These are phyloP conservation scores for Hoplodrina blanda DNA, from an alignment of 2,888 invertebrate genomes.

Conservation along the genomic window DNA sequence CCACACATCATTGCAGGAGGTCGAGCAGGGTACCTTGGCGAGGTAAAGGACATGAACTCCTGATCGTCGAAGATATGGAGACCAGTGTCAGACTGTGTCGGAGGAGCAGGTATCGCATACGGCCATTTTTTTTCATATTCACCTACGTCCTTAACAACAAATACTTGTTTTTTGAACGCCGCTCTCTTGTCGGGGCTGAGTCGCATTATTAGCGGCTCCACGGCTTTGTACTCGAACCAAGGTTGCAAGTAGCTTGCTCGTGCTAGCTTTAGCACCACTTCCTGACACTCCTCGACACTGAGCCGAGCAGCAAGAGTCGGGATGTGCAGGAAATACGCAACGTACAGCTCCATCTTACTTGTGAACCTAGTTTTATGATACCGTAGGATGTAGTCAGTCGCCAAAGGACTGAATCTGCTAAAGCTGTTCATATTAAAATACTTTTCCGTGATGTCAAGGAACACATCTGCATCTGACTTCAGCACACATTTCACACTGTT, in stretches of 20 bases:
- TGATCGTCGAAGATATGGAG: conserved; percentile 59
- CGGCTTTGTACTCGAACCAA: conserved; percentile 74
- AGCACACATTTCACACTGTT: conserved; percentile 71
- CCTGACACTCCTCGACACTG: conserved; percentile 71
- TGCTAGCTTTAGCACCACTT: conserved; percentile 70
- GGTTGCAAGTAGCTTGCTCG: conserved; percentile 70
- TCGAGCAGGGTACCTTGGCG: neutral
- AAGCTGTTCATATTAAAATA: conserved; percentile 65
- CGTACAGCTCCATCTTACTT: conserved; percentile 75
- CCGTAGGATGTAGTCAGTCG: conserved; percentile 73
- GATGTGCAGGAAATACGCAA: conserved; percentile 70
- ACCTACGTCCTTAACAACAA: conserved; percentile 70
- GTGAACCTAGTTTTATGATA: conserved; percentile 71
- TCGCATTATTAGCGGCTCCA: conserved; percentile 75
- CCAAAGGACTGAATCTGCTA: conserved; percentile 61
- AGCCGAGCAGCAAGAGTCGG: conserved; percentile 71
- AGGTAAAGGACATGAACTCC: neutral
- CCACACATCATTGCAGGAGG: neutral
- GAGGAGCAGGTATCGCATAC: conserved; percentile 62
- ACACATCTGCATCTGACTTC: conserved; percentile 71
- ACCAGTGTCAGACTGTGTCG: neutral
- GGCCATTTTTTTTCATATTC: conserved; percentile 69
- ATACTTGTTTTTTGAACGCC: conserved; percentile 46
- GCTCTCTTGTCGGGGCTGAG: conserved; percentile 66
- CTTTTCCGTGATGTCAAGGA: conserved; percentile 74